Evolutionary conservation across 1,140 invertebrate genomes (phyloP), one percentile per base, ranked within the genome.

Genomic region (Zaprionus vittiger): DNA sequence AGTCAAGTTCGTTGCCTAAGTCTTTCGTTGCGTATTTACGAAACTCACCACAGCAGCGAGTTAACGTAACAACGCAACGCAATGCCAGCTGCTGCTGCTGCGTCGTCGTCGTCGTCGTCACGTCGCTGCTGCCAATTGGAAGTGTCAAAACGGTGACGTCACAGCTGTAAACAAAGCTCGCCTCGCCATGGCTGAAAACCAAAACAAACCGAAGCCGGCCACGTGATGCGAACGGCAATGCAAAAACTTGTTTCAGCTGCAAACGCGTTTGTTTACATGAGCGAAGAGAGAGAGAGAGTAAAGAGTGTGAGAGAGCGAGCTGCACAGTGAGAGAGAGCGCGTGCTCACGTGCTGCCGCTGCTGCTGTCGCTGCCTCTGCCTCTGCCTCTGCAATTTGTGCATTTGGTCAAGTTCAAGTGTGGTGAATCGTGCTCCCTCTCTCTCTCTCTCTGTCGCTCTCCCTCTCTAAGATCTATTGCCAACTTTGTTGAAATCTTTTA

Each of bases 381-480:
- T 14, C 44, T 49, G 63, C 79, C 79, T 91, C 86, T 85, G 85
- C 86, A 91, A 91, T 91, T 90, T 85, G 81, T 91, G 86, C 86
- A 90, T 90, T 90, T 90, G 86, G 85, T 90, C 85, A 90, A 90
- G 85, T 90, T 90, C 85, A 90, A 91, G 82, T 85, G 85, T 90
- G 85, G 81, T 89, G 84, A 72, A 28, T 37, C 37, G 24, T 14
- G 22, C 47, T 38, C 28, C 22, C 78, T 78, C 71, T 61, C 66
- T 63, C 63, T 59, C 47, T 41, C 11, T 17, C 17, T 64, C 60
- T 54, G 28, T 49, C 15, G 26, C 56, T 90, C 79, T 79, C 28
- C 59, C 66, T 41, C 60, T 67, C 55, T 47, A 69, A 68, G 68
- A 74, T 69, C 72, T 67, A 79, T 67, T 64, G 67, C 73, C 26